Percentiles rank a stretch among this genome's conserved stretches.
These are phyloP conservation scores for Ptychobarbus kaznakovi DNA, from an alignment of 2,797 vertebrate genomes.

Conservation along the genomic window DNA sequence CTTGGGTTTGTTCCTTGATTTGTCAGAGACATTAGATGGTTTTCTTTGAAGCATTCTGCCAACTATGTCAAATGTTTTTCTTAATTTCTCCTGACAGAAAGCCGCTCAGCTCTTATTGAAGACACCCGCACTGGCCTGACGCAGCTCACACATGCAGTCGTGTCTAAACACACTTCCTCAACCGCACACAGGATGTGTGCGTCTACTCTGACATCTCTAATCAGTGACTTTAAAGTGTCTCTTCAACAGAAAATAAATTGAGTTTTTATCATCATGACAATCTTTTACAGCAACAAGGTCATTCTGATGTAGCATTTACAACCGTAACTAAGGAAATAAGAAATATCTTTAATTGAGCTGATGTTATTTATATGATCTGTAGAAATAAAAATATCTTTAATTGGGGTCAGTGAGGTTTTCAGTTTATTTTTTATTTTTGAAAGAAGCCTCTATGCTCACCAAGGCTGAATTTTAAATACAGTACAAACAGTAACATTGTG, in stretches of 20 bases:
- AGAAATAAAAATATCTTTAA: too few species aligned
- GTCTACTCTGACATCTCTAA: conserved; percentile 38
- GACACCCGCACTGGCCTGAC: conserved; percentile 7
- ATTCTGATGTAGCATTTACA: conserved; percentile 14
- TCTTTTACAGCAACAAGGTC: neutral
- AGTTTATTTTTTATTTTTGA: neutral
- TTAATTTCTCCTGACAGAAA: conserved; percentile 38
- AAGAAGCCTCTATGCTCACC: neutral
- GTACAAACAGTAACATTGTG: neutral
- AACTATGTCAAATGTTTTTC: neutral
- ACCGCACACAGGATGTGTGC: conserved; percentile 57
- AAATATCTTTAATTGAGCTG: neutral
- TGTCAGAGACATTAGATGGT: conserved; percentile 82
- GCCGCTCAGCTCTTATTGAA: conserved; percentile 27
- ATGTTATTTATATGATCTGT: too few species aligned
- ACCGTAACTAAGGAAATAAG: too few species aligned
- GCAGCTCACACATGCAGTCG: conserved; percentile 6
- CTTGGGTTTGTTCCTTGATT: conserved; percentile 83
- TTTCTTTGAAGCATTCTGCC: conserved; percentile 85
- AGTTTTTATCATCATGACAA: neutral
- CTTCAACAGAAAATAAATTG: conserved; percentile 21
- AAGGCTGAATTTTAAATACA: neutral
- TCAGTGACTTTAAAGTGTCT: neutral
- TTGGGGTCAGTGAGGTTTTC: too few species aligned
- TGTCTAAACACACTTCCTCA: conserved; percentile 53